These are phyloP conservation scores for Amphiprion clarkii DNA, from an alignment of 2,797 vertebrate species.

Conservation along the genomic window DNA sequence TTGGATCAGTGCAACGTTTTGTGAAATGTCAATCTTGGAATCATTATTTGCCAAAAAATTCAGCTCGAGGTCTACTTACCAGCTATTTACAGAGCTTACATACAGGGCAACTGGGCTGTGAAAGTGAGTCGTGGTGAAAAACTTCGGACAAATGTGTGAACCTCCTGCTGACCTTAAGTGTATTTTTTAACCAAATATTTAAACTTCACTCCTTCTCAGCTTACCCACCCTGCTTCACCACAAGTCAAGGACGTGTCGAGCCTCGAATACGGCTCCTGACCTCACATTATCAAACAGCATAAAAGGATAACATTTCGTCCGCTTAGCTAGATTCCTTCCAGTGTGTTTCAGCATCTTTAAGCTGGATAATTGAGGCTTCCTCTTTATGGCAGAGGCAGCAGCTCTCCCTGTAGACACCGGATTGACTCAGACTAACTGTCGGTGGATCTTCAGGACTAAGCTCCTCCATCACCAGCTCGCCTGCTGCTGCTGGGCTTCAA, in stretches of 20 bases:
- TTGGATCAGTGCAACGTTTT: not conserved
- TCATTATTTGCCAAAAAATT: not conserved
- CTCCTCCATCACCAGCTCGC: constrained; percentile 79
- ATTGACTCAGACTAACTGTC: constrained; percentile 89
- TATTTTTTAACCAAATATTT: not conserved
- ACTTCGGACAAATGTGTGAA: not conserved
- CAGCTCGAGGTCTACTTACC: no score
- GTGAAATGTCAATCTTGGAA: constrained; percentile 1
- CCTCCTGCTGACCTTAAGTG: not conserved
- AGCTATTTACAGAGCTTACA: not conserved
- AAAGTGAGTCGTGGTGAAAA: not conserved
- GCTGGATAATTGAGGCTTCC: constrained; percentile 87
- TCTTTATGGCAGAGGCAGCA: constrained; percentile 82
- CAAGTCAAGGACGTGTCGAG: not conserved
- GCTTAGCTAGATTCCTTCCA: constrained; percentile 71
- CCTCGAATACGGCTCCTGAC: constrained; percentile 38
- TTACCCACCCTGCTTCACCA: not conserved
- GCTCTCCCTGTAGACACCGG: constrained; percentile 90
- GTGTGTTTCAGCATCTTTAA: constrained; percentile 73
- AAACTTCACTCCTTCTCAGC: not conserved
- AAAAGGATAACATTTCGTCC: constrained; percentile 54
- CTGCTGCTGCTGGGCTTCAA: constrained; percentile 70
- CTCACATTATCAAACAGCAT: constrained; percentile 48
- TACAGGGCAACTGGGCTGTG: not conserved
- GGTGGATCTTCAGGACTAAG: constrained; percentile 86